Conservation (phyloP, 2,888 invertebrate species). For the Incurvaria masculella region DNA sequence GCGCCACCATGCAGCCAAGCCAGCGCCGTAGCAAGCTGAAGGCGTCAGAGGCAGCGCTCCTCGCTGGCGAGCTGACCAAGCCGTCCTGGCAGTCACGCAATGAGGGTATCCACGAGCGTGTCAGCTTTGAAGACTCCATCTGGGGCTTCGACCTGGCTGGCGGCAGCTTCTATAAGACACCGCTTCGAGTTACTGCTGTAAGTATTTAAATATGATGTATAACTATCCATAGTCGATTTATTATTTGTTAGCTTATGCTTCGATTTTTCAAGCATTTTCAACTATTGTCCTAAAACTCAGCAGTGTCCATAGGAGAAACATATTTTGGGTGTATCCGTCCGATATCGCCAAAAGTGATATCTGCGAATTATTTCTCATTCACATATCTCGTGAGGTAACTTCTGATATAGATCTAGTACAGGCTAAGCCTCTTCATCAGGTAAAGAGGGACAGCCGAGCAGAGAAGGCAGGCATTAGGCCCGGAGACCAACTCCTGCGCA, state of each 20-base stretch:
- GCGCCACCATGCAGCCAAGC: no score
- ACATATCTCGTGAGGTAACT: no score
- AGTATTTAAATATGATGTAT: no score
- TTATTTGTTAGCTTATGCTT: not conserved
- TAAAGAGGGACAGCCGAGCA: conserved; percentile 36
- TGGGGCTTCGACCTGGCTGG: conserved; percentile 49
- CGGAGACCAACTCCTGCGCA: conserved; percentile 33
- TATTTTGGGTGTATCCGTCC: no score
- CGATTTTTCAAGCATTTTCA: not conserved
- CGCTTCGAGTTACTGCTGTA: conserved; percentile 34
- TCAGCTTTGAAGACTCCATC: conserved; percentile 42
- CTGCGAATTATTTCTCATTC: no score
- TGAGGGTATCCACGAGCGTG: conserved; percentile 42
- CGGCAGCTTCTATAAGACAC: conserved; percentile 35
- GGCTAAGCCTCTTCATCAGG: conserved; percentile 24
- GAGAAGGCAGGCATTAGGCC: conserved; percentile 36
- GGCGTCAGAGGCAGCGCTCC: conserved; percentile 31
- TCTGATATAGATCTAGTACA: no score
- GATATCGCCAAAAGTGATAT: no score
- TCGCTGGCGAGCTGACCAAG: conserved; percentile 34
- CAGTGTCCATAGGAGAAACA: no score
- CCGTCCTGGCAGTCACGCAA: conserved; percentile 40
- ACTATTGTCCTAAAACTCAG: no score
- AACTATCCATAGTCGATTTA: not conserved
- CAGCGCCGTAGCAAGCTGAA: conserved; percentile 35